Evolutionary conservation across 1,140 invertebrate genomes (phyloP).

Genomic region (Cyphomyrmex costatus): DNA sequence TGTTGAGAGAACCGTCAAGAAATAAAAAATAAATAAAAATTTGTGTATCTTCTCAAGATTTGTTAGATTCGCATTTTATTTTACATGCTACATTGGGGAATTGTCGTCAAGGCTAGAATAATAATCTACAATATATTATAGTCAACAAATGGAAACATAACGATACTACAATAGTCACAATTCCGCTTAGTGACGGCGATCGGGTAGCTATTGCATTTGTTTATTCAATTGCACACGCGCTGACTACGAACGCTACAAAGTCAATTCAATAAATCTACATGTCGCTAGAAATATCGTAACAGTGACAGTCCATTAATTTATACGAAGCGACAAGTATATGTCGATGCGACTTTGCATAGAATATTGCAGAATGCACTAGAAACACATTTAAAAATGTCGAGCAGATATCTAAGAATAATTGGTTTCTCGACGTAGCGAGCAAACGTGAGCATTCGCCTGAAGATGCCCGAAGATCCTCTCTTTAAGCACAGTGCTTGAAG

Average conservation of each 20-base stretch:
- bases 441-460: neutral
- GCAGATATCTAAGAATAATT: constrained; percentile 24
- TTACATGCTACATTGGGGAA: neutral
- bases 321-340: neutral
- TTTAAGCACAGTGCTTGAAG: neutral
- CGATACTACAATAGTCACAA: constrained; percentile 29
- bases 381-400: neutral
- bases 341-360: neutral
- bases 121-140: constrained; percentile 22
- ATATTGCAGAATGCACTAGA: neutral
- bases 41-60: neutral
- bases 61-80: neutral
- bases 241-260: constrained; percentile 67
- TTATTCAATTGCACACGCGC: constrained; percentile 62
- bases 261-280: constrained; percentile 73
- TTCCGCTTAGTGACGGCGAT: constrained; percentile 16
- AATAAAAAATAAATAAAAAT: neutral
- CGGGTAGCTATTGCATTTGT: constrained; percentile 49
- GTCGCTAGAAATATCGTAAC: constrained; percentile 34
- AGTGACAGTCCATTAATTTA: constrained; percentile 15
- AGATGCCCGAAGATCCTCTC: neutral
- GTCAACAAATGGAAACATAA: constrained; percentile 43
- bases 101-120: constrained; percentile 18
- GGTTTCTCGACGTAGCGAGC: neutral
- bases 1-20: neutral